Percentiles rank a stretch among this genome's conserved stretches.
Evolutionary conservation across 2,797 vertebrate genomes (phyloP).

Genomic region (Anguilla anguilla): DNA sequence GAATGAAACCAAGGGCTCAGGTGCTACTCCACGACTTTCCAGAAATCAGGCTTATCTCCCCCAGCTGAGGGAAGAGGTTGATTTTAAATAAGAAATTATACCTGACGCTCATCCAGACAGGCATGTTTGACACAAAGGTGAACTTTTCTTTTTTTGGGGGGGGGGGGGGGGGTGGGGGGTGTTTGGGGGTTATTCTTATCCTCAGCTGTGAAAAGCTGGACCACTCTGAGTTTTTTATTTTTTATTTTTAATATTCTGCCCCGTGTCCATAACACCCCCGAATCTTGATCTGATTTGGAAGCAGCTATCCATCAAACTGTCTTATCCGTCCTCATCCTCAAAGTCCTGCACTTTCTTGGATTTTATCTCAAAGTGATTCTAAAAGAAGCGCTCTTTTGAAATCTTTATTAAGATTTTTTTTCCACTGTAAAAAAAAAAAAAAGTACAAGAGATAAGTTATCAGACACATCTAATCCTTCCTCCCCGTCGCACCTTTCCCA

Average conservation of each 20-base stretch:
- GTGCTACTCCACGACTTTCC: constrained; percentile 3
- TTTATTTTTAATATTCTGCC: neutral
- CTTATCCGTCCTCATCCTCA: constrained; percentile 32
- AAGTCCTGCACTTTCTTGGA: constrained; percentile 26
- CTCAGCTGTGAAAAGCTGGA: constrained; percentile 18
- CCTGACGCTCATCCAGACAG: constrained; percentile 25
- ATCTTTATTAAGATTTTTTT: constrained; percentile 22
- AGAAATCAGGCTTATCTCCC: constrained; percentile 25
- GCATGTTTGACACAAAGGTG: constrained; percentile 20
- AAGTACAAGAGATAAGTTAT: constrained; percentile 14
- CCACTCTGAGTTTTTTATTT: neutral
- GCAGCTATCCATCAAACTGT: constrained; percentile 27
- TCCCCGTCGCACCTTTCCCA: neutral
- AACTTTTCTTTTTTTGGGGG: neutral
- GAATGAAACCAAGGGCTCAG: constrained; percentile 30
- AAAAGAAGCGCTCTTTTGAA: constrained; percentile 23
- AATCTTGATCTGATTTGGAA: constrained; percentile 25
- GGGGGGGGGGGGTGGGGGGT: no score
- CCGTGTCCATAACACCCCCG: neutral
- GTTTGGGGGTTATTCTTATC: constrained; percentile 6
- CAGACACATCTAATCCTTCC: constrained; percentile 15
- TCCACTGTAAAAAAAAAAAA: neutral
- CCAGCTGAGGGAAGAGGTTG: neutral
- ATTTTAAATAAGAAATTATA: constrained; percentile 37
- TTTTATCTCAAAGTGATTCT: constrained; percentile 23